phyloP scores from a whole-genome alignment of 1,140 invertebrate genomes.

The Gonioctena quinquepunctata region DNA sequence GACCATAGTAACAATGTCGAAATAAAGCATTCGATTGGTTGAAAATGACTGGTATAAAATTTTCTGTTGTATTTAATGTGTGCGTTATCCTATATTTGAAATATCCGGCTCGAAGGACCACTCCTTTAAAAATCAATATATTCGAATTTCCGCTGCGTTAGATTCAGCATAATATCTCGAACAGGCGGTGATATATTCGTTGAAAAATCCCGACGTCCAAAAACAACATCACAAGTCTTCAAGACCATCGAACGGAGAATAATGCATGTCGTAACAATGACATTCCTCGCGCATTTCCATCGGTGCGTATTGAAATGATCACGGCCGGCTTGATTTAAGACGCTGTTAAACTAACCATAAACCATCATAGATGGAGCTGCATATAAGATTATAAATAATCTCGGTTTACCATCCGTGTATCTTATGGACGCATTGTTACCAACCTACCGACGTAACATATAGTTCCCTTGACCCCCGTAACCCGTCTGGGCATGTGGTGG shows the following conservation, averaged over 20 bases:
- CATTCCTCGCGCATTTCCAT: background rate
- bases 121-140: too few relatives aligned
- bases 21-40: too few relatives aligned
- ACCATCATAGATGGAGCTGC: slow-evolving; percentile 20
- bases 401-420: slow-evolving; percentile 21
- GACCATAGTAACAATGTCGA: too few relatives aligned
- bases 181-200: background rate
- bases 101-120: too few relatives aligned
- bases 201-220: too few relatives aligned
- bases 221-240: too few relatives aligned
- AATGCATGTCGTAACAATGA: background rate
- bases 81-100: too few relatives aligned
- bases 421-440: slow-evolving; percentile 33
- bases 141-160: too few relatives aligned
- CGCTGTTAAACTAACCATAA: slow-evolving; percentile 7
- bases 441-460: slow-evolving; percentile 36
- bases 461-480: slow-evolving; percentile 36
- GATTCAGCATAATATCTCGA: background rate
- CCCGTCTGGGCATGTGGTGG: slow-evolving; percentile 31
- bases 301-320: background rate
- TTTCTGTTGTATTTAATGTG: too few relatives aligned
- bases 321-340: slow-evolving; percentile 1
- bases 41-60: too few relatives aligned
- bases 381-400: slow-evolving; percentile 25
- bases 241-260: background rate